Evolutionary conservation across 2,888 invertebrate genomes (phyloP).

Genomic region (Lamellibrachia columna): DNA sequence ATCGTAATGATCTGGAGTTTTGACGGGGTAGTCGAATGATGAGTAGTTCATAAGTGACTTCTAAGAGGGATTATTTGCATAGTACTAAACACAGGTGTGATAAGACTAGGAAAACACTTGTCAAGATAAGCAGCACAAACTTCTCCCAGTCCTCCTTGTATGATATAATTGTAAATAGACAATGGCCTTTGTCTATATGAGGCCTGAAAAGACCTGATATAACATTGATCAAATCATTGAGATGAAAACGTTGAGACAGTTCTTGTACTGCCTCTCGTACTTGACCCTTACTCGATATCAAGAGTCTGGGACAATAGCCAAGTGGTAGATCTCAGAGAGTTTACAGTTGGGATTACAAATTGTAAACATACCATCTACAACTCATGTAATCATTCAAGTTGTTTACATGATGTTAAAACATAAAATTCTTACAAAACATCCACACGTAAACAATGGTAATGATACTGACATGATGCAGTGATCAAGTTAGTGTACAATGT

Average conservation of each 20-base stretch:
- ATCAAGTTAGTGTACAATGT: no score
- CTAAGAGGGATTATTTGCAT: neutral
- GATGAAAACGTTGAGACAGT: neutral
- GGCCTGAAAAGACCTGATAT: neutral
- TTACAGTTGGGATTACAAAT: neutral
- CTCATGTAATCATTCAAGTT: neutral
- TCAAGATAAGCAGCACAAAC: neutral
- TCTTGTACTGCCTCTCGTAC: neutral
- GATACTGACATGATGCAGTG: neutral
- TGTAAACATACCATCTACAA: neutral
- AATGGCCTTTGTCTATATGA: neutral
- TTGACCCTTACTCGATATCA: neutral
- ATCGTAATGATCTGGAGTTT: neutral
- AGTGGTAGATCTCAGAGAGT: neutral
- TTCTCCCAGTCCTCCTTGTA: neutral
- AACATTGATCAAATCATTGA: neutral
- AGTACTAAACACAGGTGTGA: neutral
- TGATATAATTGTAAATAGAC: neutral
- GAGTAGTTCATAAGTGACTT: neutral
- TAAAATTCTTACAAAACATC: neutral
- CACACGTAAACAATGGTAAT: neutral
- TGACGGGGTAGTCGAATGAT: neutral
- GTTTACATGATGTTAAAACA: neutral
- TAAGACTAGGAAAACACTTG: neutral
- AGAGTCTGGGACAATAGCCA: neutral